Evolutionary conservation across 1,140 invertebrate genomes (phyloP).

Genomic region (Drosophila fuyamai): DNA sequence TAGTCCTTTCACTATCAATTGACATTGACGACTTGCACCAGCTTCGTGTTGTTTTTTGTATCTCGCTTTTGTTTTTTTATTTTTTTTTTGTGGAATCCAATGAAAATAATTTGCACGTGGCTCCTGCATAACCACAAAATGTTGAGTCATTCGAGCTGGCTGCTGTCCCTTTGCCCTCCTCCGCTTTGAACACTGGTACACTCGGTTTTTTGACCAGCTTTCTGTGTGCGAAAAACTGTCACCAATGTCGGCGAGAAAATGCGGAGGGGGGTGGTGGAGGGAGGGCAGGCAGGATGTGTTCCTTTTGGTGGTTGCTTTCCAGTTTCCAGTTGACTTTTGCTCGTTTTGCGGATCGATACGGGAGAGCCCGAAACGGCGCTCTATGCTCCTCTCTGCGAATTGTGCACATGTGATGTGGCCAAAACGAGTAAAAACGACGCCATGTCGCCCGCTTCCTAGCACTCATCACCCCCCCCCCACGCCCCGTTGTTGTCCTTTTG

Average conservation of each 20-base stretch:
- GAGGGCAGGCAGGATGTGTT: slow-evolving; percentile 34
- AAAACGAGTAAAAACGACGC: slow-evolving; percentile 50
- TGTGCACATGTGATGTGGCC: slow-evolving; percentile 76
- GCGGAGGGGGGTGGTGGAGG: background rate
- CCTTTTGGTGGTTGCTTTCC: slow-evolving; percentile 75
- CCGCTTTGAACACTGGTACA: slow-evolving; percentile 41
- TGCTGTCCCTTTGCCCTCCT: slow-evolving; percentile 5
- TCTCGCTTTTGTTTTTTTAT: background rate
- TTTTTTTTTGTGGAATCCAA: slow-evolving; percentile 18
- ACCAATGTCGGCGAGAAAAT: slow-evolving; percentile 55
- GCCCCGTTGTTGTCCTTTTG: slow-evolving; percentile 51
- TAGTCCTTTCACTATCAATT: slow-evolving; percentile 64
- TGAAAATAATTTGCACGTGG: slow-evolving; percentile 71
- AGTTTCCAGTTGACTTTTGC: slow-evolving; percentile 80
- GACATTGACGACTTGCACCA: slow-evolving; percentile 69
- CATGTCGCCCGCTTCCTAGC: slow-evolving; percentile 21
- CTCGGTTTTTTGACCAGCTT: slow-evolving; percentile 66
- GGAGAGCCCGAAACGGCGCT: slow-evolving; percentile 11
- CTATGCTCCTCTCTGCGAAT: slow-evolving; percentile 52
- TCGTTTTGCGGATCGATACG: slow-evolving; percentile 71
- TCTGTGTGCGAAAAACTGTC: slow-evolving; percentile 55
- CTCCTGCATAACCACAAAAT: slow-evolving; percentile 78
- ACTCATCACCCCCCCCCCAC: background rate
- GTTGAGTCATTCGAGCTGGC: slow-evolving; percentile 63
- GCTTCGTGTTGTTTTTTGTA: slow-evolving; percentile 19